Conservation (phyloP, 1,140 invertebrate genomes). For the Oedothorax gibbosus region DNA sequence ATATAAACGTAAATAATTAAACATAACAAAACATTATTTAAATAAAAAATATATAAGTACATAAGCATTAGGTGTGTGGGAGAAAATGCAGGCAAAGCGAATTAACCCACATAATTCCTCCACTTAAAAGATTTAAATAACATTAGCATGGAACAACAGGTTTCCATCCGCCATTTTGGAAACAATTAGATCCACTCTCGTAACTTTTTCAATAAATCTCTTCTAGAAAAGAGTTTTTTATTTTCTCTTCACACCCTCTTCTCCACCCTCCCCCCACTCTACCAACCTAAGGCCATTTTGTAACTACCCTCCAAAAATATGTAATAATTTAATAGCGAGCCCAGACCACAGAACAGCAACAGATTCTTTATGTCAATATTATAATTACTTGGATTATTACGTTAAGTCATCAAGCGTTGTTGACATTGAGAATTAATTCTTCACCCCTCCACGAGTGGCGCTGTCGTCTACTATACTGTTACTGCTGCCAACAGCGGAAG, state of each 20-base stretch:
- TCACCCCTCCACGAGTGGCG: conserved; percentile 44
- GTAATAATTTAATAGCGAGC: conserved; percentile 60
- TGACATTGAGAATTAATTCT: conserved; percentile 61
- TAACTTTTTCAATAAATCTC: conserved; percentile 59
- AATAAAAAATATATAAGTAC: too few species aligned
- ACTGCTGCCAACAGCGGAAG: conserved; percentile 12
- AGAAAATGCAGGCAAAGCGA: conserved; percentile 13
- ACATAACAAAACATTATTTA: too few species aligned
- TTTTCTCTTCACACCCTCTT: not conserved
- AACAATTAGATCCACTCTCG: conserved; percentile 49
- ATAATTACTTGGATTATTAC: conserved; percentile 61
- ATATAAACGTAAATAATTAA: too few species aligned
- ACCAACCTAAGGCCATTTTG: conserved; percentile 42
- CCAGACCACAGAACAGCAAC: conserved; percentile 55
- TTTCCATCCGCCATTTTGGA: conserved; percentile 50
- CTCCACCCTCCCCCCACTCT: not conserved
- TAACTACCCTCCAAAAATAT: conserved; percentile 54
- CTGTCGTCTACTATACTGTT: conserved; percentile 16
- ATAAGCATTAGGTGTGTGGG: too few species aligned
- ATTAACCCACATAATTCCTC: not conserved
- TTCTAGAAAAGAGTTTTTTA: conserved; percentile 19
- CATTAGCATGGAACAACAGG: conserved; percentile 43
- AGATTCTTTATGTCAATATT: conserved; percentile 61
- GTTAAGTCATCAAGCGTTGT: conserved; percentile 60
- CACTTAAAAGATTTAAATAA: not conserved